Base-by-base conservation (phyloP, 2,113 vertebrate species). In the Malurus alboscapulatus region DNA sequence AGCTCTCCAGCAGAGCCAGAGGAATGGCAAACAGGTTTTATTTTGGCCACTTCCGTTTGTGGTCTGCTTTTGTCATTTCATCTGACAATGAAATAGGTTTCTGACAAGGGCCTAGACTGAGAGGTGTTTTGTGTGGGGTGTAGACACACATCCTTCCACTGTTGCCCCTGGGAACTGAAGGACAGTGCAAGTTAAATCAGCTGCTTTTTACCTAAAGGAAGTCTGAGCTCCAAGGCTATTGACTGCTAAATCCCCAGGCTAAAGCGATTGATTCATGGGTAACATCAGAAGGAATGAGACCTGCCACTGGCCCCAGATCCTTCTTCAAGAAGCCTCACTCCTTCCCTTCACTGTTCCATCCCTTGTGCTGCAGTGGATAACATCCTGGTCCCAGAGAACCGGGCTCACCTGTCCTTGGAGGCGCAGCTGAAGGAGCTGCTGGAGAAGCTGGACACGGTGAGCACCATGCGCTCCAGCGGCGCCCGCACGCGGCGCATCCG, bases 361-460 rank as follows among this genome's bases (percentile, higher is more conserved):
- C 94, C 82, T 96, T 96, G 79, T 73, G 87, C 61, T 95, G 76
- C 97, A 99, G 99, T 99, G 97, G 99, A 99, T 97, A 99, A 99
- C 76, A 94, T 99, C 94, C 98, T 99, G 59, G 95, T 98, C 85
- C 98, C 99, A 1, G 98, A 98, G 94, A 99, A 99, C 96, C 98
- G 99, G 30, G 98, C 99, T 88, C 99, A 99, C 83, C 98, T 99
- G 95, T 98, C 98, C 0, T 97, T 98, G 81, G 99, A 99, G 94
- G 98, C 97, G 8, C 99, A 99, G 96, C 97, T 99, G 95, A 99
- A 99, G 96, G 99, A 99, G 96, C 97, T 99, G 89, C 96, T 99
- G 67, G 99, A 99, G 95, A 99, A 99, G 95, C 96, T 99, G 92
- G 99, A 99, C 94, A 97, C 99, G 80, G 99, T 99, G 95, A 98